phyloP scores from a whole-genome alignment of 2,888 invertebrate genomes.

The Mythimna lalbum region DNA sequence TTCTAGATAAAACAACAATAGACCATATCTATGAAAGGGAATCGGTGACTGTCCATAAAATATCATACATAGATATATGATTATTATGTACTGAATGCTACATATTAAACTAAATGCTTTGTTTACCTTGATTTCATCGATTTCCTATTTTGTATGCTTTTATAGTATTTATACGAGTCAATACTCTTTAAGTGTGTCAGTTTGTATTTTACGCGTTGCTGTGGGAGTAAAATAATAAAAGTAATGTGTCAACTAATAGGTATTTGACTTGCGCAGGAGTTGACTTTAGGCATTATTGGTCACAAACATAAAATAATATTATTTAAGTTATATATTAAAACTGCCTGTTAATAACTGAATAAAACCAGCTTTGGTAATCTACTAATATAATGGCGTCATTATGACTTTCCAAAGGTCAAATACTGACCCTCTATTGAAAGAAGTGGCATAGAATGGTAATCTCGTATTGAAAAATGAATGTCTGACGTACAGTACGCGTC shows the following conservation, averaged over 20 bases:
- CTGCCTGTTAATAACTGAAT: too few species aligned
- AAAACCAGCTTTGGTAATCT: too few species aligned
- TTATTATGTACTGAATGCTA: constrained; percentile 12
- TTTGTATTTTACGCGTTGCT: constrained; percentile 28
- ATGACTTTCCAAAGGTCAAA: too few species aligned
- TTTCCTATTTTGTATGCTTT: constrained; percentile 24
- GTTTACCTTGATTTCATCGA: constrained; percentile 47
- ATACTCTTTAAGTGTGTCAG: constrained; percentile 11
- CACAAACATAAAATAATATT: background rate
- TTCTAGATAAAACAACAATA: constrained; percentile 35
- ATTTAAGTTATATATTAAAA: too few species aligned
- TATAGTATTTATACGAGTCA: constrained; percentile 25
- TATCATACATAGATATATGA: too few species aligned
- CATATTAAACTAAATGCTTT: constrained; percentile 30
- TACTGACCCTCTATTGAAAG: too few species aligned
- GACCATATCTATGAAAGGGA: constrained; percentile 14
- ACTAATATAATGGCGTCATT: too few species aligned
- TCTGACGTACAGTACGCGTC: too few species aligned
- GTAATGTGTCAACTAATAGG: constrained; percentile 1
- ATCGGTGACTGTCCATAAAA: constrained; percentile 13
- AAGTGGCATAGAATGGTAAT: too few species aligned
- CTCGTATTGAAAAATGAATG: too few species aligned
- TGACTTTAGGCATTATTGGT: constrained; percentile 8
- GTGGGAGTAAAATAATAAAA: constrained; percentile 30
- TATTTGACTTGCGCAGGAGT: constrained; percentile 24